Evolutionary conservation across 2,113 vertebrate genomes (phyloP).

Genomic region (Oceanites oceanicus): DNA sequence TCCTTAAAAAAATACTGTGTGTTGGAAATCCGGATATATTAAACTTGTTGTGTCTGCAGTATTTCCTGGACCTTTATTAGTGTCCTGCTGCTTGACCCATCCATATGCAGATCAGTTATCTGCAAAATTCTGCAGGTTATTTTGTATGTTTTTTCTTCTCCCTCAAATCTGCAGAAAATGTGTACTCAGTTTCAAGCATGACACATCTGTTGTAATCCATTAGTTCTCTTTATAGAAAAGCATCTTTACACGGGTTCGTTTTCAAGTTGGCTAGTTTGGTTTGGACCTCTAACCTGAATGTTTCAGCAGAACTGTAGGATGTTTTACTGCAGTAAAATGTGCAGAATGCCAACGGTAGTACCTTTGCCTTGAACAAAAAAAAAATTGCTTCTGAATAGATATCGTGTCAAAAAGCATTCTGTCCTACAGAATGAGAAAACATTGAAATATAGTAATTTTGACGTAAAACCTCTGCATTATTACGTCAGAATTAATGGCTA

Average conservation of each 20-base stretch:
- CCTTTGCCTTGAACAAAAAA: not conserved
- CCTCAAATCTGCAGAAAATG: not conserved
- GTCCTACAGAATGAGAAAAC: not conserved
- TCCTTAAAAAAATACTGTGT: not conserved
- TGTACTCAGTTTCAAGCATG: not conserved
- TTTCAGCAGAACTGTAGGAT: not conserved
- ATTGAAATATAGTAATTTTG: not conserved
- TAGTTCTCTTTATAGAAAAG: not conserved
- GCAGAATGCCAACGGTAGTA: not conserved
- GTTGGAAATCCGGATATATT: not conserved
- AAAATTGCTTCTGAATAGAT: not conserved
- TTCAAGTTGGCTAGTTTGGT: not conserved
- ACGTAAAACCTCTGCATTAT: accelerated
- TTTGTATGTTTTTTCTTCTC: not conserved
- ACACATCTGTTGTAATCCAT: not conserved
- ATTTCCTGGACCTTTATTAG: not conserved
- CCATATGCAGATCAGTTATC: no score
- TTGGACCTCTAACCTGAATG: not conserved
- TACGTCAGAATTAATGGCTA: not conserved
- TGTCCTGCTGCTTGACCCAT: not conserved
- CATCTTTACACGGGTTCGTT: not conserved
- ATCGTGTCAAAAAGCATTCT: not conserved
- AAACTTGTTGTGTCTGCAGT: not conserved
- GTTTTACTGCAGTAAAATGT: not conserved
- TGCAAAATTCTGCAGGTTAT: not conserved